These are phyloP conservation scores for Apodemus speciosus DNA, from an alignment of 2,113 vertebrate species.

Conservation along the genomic window DNA sequence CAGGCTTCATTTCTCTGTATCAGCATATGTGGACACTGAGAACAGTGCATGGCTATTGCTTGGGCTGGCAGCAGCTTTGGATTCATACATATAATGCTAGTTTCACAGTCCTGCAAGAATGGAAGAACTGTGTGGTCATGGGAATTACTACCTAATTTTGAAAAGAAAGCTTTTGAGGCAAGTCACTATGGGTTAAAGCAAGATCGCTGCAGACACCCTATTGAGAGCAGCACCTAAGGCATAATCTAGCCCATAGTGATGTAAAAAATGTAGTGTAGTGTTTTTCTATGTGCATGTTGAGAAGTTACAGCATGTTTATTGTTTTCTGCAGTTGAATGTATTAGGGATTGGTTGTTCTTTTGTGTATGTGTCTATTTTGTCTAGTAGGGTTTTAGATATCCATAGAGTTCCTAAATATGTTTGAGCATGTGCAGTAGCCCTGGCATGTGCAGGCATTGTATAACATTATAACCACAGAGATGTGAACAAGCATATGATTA, in stretches of 20 bases:
- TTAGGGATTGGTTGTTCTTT: background rate
- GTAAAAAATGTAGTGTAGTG: background rate
- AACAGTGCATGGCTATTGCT: background rate
- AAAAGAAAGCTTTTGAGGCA: background rate
- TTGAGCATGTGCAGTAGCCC: background rate
- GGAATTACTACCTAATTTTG: background rate
- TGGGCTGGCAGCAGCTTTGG: background rate
- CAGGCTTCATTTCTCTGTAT: background rate
- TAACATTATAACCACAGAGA: background rate
- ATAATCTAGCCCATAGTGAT: background rate
- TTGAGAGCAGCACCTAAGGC: background rate
- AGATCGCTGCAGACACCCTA: background rate
- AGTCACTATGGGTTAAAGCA: background rate
- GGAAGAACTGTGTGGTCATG: background rate
- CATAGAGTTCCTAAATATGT: background rate
- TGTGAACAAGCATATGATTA: background rate
- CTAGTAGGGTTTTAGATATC: background rate
- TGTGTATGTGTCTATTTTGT: background rate
- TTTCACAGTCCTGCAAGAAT: background rate
- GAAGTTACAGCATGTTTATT: background rate
- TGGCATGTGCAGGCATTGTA: background rate
- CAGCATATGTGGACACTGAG: background rate
- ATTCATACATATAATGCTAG: background rate
- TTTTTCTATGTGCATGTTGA: background rate
- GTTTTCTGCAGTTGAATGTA: background rate